phyloP scores from a whole-genome alignment of 2,113 vertebrate species.

The Antechinus stuartii region DNA sequence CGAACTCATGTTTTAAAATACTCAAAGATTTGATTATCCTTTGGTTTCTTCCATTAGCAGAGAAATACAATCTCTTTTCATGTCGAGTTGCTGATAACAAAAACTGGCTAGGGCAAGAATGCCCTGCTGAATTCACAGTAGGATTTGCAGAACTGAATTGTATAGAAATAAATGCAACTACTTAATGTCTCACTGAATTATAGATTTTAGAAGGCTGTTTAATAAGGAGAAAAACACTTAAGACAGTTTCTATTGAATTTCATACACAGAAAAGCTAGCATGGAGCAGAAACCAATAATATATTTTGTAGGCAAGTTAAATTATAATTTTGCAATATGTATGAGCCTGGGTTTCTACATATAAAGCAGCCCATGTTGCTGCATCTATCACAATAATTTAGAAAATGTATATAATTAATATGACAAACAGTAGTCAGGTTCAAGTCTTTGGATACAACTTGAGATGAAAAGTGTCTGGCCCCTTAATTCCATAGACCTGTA shows the following conservation, averaged over 20 bases:
- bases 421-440: constrained; percentile 53
- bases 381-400: constrained; percentile 51
- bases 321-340: constrained; percentile 74
- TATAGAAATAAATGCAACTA: constrained; percentile 84
- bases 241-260: constrained; percentile 81
- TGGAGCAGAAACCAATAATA: constrained; percentile 66
- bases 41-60: constrained; percentile 78
- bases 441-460: constrained; percentile 49
- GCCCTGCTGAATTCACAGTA: constrained; percentile 85
- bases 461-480: constrained; percentile 16
- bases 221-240: constrained; percentile 84
- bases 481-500: neutral
- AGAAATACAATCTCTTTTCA: constrained; percentile 82
- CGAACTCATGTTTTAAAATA: constrained; percentile 76
- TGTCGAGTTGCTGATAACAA: constrained; percentile 84
- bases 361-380: constrained; percentile 44
- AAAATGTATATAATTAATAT: constrained; percentile 62
- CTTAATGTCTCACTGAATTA: constrained; percentile 86
- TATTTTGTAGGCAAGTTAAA: constrained; percentile 71
- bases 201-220: constrained; percentile 84
- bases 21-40: constrained; percentile 75
- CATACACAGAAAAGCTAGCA: constrained; percentile 69
- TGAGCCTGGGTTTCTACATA: constrained; percentile 64
- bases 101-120: constrained; percentile 79
- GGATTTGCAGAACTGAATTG: constrained; percentile 77